Base-by-base conservation (phyloP, 1,140 invertebrate genomes). In the Bombus ignitus region DNA sequence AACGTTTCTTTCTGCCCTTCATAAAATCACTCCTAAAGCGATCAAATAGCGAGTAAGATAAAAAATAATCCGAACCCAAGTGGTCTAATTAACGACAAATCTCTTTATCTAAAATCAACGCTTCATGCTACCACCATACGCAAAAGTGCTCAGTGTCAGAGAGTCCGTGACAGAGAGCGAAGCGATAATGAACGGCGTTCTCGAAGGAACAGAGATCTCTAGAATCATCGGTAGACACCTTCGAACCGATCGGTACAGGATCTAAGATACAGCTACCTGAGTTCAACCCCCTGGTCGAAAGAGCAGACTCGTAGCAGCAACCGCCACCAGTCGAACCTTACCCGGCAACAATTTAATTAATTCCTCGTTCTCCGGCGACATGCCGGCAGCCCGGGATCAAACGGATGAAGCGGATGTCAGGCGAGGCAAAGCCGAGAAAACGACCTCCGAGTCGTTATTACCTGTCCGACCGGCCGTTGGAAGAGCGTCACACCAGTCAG, bases 321-420 rank as follows among this genome's bases (percentile, higher is more conserved):
- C 12, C 59, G 44, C 59, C 73, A 75, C 42, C 53, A 74, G n/a
- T 35, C 81, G 66, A 84, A 80, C 39, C 83, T 62, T 62, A 85
- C 68, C 68, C 39, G 47, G 83, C 83, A 85, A 85, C 83, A 79
- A 85, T 85, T 85, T 85, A 85, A 85, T 85, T 85, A 85, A 85
- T 85, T 85, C 83, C 68, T 85, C 77, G 70, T 59, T 85, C 77
- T 80, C 32, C 68, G 53, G 42, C 77, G 83, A 85, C 77, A 73
- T 80, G 83, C 68, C 83, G 68, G 83, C 83, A 80, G 77, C 83
- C 8, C 15, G 47, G 76, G 68, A 85, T 85, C 83, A 85, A 85
- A 85, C 76, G 77, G 83, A 85, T 73, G 83, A 85, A 72, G 77
- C 76, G 83, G 83, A 85, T 80, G 83, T 85, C 83, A 85, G 77